Evolutionary conservation across 2,113 vertebrate genomes (phyloP).

Genomic region (Lipophrys pholis): DNA sequence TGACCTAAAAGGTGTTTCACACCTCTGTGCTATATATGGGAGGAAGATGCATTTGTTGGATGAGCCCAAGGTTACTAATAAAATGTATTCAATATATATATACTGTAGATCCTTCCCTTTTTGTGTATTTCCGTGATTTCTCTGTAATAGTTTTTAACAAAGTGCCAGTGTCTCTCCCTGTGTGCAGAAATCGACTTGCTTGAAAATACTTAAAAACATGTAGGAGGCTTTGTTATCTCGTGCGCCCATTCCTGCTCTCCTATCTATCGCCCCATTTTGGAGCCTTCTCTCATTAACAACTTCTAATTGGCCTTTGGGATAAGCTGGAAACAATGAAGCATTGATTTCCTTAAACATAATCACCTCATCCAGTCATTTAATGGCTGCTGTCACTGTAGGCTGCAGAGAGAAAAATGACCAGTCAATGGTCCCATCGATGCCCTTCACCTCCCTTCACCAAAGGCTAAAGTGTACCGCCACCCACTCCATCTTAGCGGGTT

Average conservation of each 20-base stretch:
- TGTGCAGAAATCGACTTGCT: not conserved
- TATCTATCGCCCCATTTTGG: constrained; percentile 48
- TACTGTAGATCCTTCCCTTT: no score
- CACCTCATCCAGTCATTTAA: constrained; percentile 79
- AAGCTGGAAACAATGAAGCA: constrained; percentile 79
- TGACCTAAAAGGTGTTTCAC: no score
- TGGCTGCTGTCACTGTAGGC: constrained; percentile 76
- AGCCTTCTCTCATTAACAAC: constrained; percentile 72
- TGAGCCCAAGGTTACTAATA: no score
- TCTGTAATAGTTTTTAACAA: not conserved
- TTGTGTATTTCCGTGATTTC: no score
- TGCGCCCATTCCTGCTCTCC: constrained; percentile 25
- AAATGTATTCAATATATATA: no score
- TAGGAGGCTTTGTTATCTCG: constrained; percentile 1
- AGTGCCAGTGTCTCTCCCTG: not conserved
- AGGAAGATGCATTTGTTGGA: no score
- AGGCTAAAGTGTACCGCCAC: constrained; percentile 70
- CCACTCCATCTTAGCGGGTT: constrained; percentile 76
- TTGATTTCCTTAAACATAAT: constrained; percentile 83
- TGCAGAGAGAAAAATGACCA: constrained; percentile 77
- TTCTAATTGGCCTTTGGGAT: constrained; percentile 81
- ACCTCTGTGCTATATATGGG: no score
- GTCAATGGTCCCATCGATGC: constrained; percentile 72
- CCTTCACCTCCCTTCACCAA: constrained; percentile 78
- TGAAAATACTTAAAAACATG: not conserved